A percentile compares a stretch with the other conserved stretches of the same genome.
These are phyloP conservation scores for Anguilla pacifica DNA, from an alignment of 2,797 vertebrate species.

Conservation along the genomic window DNA sequence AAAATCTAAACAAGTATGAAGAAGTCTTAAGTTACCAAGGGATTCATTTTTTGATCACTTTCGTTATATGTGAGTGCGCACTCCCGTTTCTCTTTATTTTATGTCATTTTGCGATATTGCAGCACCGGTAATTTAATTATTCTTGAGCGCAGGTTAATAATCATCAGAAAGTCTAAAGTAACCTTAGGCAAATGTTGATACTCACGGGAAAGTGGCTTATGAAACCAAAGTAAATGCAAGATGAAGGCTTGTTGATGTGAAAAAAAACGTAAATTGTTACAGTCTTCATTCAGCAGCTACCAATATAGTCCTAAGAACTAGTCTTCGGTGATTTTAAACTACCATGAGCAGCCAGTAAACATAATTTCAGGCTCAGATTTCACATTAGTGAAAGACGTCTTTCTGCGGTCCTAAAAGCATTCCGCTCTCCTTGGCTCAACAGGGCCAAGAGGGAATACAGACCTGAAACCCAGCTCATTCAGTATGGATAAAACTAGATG, in stretches of 20 bases:
- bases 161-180: background rate
- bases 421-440: background rate
- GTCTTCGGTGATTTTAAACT: background rate
- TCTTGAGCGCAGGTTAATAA: too few relatives aligned
- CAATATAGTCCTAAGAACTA: background rate
- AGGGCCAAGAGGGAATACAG: background rate
- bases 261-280: background rate
- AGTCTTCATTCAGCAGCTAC: background rate
- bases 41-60: too few relatives aligned
- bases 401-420: background rate
- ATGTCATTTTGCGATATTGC: too few relatives aligned
- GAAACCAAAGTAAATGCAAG: background rate
- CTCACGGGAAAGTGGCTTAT: background rate
- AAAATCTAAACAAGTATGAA: too few relatives aligned
- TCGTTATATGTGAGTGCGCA: too few relatives aligned
- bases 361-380: background rate
- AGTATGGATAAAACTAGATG: background rate
- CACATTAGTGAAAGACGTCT: background rate
- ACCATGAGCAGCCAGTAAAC: background rate
- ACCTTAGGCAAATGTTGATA: background rate
- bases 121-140: too few relatives aligned
- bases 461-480: background rate
- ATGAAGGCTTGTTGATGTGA: background rate
- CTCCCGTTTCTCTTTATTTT: too few relatives aligned
- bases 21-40: too few relatives aligned